Evolutionary conservation across 2,888 invertebrate species (phyloP), one percentile per base, ranked within the genome.

Genomic region (Caenorhabditis imperialis): DNA sequence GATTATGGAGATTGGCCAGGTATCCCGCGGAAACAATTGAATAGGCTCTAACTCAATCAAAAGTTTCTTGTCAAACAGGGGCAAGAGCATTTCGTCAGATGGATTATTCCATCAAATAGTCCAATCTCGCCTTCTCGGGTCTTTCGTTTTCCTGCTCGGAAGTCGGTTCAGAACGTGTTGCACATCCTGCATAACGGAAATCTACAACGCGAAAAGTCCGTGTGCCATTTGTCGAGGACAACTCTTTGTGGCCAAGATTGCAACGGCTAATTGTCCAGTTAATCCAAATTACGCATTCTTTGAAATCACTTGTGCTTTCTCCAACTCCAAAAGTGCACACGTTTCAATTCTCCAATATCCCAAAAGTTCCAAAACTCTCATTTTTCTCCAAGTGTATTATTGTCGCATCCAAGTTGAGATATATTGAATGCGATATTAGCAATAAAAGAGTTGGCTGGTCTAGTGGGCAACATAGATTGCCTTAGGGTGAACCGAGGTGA

Each of bases 381-480:
- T 1, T 27, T 47, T 44, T 30, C 25, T 35, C 25, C 38, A 40
- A 33, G 44, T 47, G 30, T 16, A 23, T 51, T 57, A 42, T 55
- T 37, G 54, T 42, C 42, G 51, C 62, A 55, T 55, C 62, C 18
- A 61, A 71, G 74, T 67, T 77, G 50, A 65, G 67, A 42, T 61
- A 71, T 77, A 77, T 77, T 77, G 74, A 74, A 77, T 77, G 74
- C 77, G 75, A 77, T 77, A 77, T 77, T 77, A 77, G 77, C 74
- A 77, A 77, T 77, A 71, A 75, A 71, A 74, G 75, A 50, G 63
- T 70, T 60, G 57, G 47, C 58, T 55, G 63, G 72, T 63, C 55
- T 71, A 71, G 71, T 71, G 71, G 71, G 48, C 62, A 61, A 38
- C 55, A 62, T 60, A 71, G 61, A 71, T 71, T 71, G 71, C 71